phyloP scores from a whole-genome alignment of 2,113 vertebrate genomes.

The Pedionomus torquatus region DNA sequence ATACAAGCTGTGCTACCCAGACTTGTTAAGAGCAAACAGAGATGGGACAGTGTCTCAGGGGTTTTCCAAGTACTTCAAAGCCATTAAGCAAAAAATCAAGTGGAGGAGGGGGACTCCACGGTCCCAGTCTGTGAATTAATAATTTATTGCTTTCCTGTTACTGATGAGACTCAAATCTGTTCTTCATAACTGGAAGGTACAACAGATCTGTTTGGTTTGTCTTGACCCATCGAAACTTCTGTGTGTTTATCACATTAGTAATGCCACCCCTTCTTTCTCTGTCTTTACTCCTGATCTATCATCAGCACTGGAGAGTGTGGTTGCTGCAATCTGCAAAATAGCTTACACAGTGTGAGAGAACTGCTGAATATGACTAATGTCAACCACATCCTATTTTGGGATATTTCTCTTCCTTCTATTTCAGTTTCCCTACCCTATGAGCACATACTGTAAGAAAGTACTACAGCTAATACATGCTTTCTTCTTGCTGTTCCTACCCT shows the following conservation, averaged over 20 bases:
- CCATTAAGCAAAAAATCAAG: not conserved
- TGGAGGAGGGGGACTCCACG: fast-evolving
- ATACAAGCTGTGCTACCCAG: not conserved
- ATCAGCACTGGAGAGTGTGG: not conserved
- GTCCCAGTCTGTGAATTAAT: not conserved
- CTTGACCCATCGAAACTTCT: not conserved
- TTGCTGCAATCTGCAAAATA: not conserved
- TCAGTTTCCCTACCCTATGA: not conserved
- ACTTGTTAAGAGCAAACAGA: not conserved
- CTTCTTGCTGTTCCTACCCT: not conserved
- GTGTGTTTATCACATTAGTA: not conserved
- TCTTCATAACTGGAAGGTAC: not conserved
- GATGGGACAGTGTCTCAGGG: not conserved
- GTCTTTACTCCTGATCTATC: not conserved
- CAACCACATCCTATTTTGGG: not conserved
- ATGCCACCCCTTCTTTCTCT: not conserved
- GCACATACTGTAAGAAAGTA: not conserved
- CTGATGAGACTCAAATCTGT: not conserved
- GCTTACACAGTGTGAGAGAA: not conserved
- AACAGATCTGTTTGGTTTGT: not conserved
- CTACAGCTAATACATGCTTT: not conserved
- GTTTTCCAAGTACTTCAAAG: not conserved
- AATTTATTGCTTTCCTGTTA: not conserved
- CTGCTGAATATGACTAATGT: not conserved
- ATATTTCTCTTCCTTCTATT: not conserved